These are phyloP conservation scores for Sorex fumeus DNA, from an alignment of 2,113 vertebrate species.

Conservation along the genomic window DNA sequence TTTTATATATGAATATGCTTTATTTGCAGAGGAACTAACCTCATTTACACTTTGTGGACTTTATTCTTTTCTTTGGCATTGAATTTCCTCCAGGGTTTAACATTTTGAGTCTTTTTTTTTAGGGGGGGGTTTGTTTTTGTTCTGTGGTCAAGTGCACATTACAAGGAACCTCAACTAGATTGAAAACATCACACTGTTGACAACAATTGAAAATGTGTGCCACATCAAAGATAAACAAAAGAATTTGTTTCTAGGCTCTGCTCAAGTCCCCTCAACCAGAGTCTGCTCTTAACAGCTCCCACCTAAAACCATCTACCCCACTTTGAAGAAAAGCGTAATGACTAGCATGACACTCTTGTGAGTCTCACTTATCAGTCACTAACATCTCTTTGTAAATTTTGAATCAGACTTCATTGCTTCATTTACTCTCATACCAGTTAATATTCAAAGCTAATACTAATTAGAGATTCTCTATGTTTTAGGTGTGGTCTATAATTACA, in stretches of 20 bases:
- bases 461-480: not conserved
- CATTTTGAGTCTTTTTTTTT: not conserved
- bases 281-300: not conserved
- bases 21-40: not conserved
- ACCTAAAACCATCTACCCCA: not conserved
- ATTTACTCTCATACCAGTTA: constrained; percentile 19
- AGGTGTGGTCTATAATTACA: not conserved
- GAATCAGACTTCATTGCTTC: not conserved
- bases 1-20: not conserved
- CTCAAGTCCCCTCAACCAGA: not conserved
- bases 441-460: not conserved
- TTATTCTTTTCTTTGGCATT: constrained; percentile 39
- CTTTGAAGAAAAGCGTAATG: not conserved
- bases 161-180: constrained; percentile 2
- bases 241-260: constrained; percentile 15
- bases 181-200: not conserved
- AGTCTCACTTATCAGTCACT: not conserved
- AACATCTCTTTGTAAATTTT: constrained; percentile 42
- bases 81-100: not conserved
- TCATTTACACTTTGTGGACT: not conserved
- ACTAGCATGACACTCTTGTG: not conserved
- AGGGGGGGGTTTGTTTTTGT: not conserved
- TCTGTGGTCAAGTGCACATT: constrained; percentile 9
- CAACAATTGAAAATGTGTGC: constrained; percentile 31
- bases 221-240: constrained; percentile 70